phyloP scores from a whole-genome alignment of 2,888 invertebrate genomes.

The Sinentomon sp. region DNA sequence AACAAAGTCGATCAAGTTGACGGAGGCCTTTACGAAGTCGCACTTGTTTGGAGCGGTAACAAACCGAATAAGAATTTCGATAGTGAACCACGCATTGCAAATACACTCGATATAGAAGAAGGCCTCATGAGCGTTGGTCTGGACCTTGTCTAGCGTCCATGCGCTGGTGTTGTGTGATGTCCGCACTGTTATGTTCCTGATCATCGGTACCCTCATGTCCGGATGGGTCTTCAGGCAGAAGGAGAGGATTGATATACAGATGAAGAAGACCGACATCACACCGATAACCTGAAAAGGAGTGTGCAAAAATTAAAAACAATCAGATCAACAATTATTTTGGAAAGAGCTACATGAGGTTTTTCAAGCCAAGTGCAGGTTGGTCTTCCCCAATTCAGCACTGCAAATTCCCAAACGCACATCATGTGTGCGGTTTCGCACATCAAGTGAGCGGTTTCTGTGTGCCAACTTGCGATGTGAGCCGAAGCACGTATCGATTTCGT shows the following conservation, averaged over 20 bases:
- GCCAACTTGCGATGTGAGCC: too few species aligned
- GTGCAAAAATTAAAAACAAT: constrained; percentile 5
- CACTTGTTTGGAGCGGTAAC: constrained; percentile 79
- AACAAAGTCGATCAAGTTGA: constrained; percentile 96
- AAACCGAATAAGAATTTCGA: constrained; percentile 78
- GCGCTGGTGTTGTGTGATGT: constrained; percentile 41
- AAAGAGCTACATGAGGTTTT: too few species aligned
- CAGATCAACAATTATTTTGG: too few species aligned
- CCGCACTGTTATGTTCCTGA: constrained; percentile 46
- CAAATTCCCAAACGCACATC: too few species aligned
- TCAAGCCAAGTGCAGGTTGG: too few species aligned
- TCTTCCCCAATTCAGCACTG: too few species aligned
- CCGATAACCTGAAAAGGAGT: constrained; percentile 61
- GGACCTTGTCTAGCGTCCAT: constrained; percentile 55
- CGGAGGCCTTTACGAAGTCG: constrained; percentile 80
- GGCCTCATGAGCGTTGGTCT: constrained; percentile 84
- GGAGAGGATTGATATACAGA: constrained; percentile 92
- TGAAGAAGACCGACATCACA: constrained; percentile 95
- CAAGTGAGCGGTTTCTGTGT: too few species aligned
- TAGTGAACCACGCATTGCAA: constrained; percentile 97
- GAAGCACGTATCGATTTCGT: too few species aligned
- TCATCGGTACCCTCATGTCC: constrained; percentile 56
- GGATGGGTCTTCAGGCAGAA: constrained; percentile 99
- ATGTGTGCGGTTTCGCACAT: too few species aligned
- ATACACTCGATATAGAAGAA: constrained; percentile 97